phyloP scores from a whole-genome alignment of 2,888 invertebrate genomes.

The Cataglyphis altisquamis region DNA sequence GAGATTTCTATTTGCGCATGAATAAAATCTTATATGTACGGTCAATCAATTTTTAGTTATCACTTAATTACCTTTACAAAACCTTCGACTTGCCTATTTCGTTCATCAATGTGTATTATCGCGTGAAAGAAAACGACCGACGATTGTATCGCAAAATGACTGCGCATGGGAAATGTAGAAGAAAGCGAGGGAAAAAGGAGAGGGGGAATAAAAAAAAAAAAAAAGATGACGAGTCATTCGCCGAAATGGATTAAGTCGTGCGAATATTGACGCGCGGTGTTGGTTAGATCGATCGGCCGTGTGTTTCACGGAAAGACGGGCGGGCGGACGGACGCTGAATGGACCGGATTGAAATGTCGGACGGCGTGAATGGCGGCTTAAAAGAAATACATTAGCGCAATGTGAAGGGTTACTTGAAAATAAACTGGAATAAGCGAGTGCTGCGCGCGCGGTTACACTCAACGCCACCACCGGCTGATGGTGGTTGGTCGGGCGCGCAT shows the following conservation, averaged over 20 bases:
- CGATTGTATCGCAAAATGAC: conserved; percentile 40
- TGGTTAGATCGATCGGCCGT: conserved; percentile 82
- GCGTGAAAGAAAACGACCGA: conserved; percentile 31
- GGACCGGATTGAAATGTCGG: conserved; percentile 83
- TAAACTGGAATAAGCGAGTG: conserved; percentile 73
- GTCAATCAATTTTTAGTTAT: background rate
- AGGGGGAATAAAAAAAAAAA: conserved; percentile 36
- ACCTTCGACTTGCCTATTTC: background rate
- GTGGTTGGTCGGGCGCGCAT: conserved; percentile 32
- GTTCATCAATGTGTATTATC: conserved; percentile 6
- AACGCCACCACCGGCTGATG: conserved; percentile 47
- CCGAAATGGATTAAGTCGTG: conserved; percentile 73
- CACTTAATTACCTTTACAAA: conserved; percentile 1
- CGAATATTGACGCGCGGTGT: conserved; percentile 73
- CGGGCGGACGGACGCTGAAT: conserved; percentile 77
- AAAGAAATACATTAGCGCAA: conserved; percentile 84
- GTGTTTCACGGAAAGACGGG: conserved; percentile 75
- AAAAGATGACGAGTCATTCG: conserved; percentile 75
- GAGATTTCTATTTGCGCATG: background rate
- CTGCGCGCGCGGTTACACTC: conserved; percentile 51
- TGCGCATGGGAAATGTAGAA: conserved; percentile 40
- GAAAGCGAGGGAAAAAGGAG: background rate
- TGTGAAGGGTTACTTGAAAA: conserved; percentile 81
- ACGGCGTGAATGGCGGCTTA: conserved; percentile 78
- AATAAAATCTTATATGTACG: background rate